Base-by-base conservation (phyloP, 2,888 invertebrate genomes). In the Geotrupes spiniger region DNA sequence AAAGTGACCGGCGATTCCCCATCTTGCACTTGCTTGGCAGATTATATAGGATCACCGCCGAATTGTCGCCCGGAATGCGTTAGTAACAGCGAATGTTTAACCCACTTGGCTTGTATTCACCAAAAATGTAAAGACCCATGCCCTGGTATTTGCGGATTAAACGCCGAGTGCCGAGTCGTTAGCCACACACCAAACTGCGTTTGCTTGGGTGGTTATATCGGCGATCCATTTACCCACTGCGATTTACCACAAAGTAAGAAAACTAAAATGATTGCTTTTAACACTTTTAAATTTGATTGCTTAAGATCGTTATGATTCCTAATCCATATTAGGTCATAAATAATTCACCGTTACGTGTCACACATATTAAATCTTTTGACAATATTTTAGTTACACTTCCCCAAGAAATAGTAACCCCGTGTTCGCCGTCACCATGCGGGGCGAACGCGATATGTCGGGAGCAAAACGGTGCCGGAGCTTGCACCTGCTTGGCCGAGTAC, bases 71-170 rank as follows among this genome's bases (percentile, higher is more conserved):
- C 87, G 2, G 86, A 87, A 74, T 89, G 89, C 67, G 79, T 84
- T 9, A 79, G 81, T 2, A 87, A 82, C 68, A 78, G 83, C 29
- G 88, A 88, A 68, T 89, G 89, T 65, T 60, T 82, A 1, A 81
- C 79, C 60, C 79, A 84, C 61, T 73, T 80, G 63, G 87, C 88
- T 31, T 90, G 89, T 65, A 78, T 86, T 9, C 83, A 83, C 63
- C 80, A 83, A 63, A 87, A 85, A 75, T 90, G 89, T 68, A 79
- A 77, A 72, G 84, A 85, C 65, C 88, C 89, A 2, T 92, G 92
- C 62, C 75, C 75, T 0, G 85, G 84, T 47, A 77, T 84, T 1
- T 93, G 93, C 67, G 92, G 90, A 8, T 70, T 76, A 49, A 82
- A 82, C 56, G 86, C 89, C 4, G 70, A 81, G 48, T 90, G 90